Base-by-base conservation (phyloP, 2,888 invertebrate species). In the Cremastinae sp. region DNA sequence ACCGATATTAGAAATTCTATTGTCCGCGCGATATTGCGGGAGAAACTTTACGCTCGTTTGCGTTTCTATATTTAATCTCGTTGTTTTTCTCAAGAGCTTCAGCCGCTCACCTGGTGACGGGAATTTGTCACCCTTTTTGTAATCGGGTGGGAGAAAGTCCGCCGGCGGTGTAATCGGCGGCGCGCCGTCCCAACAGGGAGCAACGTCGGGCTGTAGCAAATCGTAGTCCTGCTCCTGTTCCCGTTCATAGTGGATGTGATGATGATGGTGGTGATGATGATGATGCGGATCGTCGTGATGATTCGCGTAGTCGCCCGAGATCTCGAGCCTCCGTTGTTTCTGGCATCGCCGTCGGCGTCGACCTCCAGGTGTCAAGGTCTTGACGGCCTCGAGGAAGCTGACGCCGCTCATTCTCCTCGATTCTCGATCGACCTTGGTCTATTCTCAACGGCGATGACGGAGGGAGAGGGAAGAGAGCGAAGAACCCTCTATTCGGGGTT, bases 161-260 rank as follows among this genome's bases (percentile, higher is more conserved):
- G 94, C 93, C 12, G 94, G 94, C 22, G 94, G 94, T 35, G 94
- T 94, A 79, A 94, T 94, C 28, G 94, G 93, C 28, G 92, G 91
- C 78, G 92, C 93, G 4, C 90, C 88, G 81, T 92, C 92, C 92
- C 92, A 93, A 79, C 89, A 90, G 39, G 92, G 92, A 66, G 92
- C 92, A 61, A 92, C 91, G 82, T 92, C 92, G 58, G 92, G 91
- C 75, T 90, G 91, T 79, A 88, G 85, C 76, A 88, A 61, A 85
- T 82, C 78, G 75, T 82, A 83, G 22, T 74, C 74, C 20, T 73
- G 76, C 14, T 61, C 35, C 7, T 51, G 41, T n/a, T 53, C 22
- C 22, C 28, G 53, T n/a, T 53, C 22, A 0, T 53, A 28, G 5
- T 22, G 53, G 1, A 28, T 12, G 2, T 70, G 61, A 9, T 61